Evolutionary conservation across 2,888 invertebrate species (phyloP).

Genomic region (Microctonus brassicae): DNA sequence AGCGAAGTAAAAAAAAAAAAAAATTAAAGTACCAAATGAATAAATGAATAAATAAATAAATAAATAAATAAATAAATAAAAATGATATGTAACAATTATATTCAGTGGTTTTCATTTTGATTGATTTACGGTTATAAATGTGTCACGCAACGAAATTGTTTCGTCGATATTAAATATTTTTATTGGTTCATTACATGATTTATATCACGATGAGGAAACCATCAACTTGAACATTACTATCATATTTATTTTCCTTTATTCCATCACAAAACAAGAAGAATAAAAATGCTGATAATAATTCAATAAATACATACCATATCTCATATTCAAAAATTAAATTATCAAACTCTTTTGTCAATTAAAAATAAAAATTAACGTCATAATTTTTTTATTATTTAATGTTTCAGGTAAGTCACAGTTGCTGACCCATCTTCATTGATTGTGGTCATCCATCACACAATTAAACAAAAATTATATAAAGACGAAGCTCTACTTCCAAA

Average conservation of each 20-base stretch:
- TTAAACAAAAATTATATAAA: constrained; percentile 18
- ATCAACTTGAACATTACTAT: not conserved
- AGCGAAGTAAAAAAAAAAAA: constrained; percentile 25
- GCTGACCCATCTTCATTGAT: constrained; percentile 33
- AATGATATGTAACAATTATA: not conserved
- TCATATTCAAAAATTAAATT: not conserved
- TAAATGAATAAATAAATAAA: too few species aligned
- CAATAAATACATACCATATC: not conserved
- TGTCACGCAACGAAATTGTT: not conserved
- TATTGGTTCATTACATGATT: not conserved
- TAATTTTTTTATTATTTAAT: constrained; percentile 33
- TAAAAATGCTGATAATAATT: not conserved
- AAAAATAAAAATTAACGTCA: too few species aligned
- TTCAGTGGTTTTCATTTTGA: not conserved
- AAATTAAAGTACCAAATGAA: too few species aligned
- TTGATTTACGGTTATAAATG: not conserved
- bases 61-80: not conserved
- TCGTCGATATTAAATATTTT: constrained; percentile 3
- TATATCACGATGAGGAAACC: not conserved
- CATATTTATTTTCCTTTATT: not conserved
- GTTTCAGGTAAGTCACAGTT: constrained; percentile 57
- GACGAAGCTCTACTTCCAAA: constrained; percentile 33
- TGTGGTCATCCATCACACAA: constrained; percentile 29
- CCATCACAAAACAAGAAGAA: too few species aligned
- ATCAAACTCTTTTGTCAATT: too few species aligned